These are phyloP conservation scores for Cyprinodon tularosa DNA, from an alignment of 2,113 vertebrate genomes.

Conservation along the genomic window DNA sequence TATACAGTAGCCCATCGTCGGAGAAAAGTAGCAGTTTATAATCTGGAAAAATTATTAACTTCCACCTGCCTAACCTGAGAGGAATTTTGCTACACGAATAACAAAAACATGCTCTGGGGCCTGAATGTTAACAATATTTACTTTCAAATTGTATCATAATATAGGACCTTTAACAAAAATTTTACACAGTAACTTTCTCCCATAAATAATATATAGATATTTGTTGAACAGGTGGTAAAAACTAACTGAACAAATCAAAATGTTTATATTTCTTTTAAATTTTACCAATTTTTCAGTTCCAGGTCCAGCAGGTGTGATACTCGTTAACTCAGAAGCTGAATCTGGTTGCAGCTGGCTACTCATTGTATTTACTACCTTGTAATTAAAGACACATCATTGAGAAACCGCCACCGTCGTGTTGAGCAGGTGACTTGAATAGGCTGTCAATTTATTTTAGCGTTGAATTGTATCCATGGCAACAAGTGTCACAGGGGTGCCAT, in stretches of 20 bases:
- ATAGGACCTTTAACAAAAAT: not conserved
- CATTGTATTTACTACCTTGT: slow-evolving; percentile 35
- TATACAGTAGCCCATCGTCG: no score
- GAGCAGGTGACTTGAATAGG: slow-evolving; percentile 48
- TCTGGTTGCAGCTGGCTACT: slow-evolving; percentile 34
- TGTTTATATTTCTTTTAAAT: no score
- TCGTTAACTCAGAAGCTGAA: not conserved
- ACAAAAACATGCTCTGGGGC: no score
- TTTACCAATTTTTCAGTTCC: not conserved
- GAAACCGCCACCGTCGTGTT: slow-evolving; percentile 10
- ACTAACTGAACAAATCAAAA: not conserved
- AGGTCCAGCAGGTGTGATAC: not conserved
- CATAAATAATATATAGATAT: not conserved
- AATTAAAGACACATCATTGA: slow-evolving; percentile 47
- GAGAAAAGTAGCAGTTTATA: no score
- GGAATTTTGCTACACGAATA: no score
- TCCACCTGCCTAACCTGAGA: no score
- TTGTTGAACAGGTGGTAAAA: not conserved
- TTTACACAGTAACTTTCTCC: not conserved
- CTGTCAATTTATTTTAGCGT: slow-evolving; percentile 28
- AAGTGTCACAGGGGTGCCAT: slow-evolving; percentile 43
- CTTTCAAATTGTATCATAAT: no score
- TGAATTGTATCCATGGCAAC: slow-evolving; percentile 66
- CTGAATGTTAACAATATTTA: no score
- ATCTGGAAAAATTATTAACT: no score